Percentiles rank a stretch among this genome's conserved stretches.
These are phyloP conservation scores for Ailurus styani DNA, from an alignment of 2,113 vertebrate genomes.

Conservation along the genomic window DNA sequence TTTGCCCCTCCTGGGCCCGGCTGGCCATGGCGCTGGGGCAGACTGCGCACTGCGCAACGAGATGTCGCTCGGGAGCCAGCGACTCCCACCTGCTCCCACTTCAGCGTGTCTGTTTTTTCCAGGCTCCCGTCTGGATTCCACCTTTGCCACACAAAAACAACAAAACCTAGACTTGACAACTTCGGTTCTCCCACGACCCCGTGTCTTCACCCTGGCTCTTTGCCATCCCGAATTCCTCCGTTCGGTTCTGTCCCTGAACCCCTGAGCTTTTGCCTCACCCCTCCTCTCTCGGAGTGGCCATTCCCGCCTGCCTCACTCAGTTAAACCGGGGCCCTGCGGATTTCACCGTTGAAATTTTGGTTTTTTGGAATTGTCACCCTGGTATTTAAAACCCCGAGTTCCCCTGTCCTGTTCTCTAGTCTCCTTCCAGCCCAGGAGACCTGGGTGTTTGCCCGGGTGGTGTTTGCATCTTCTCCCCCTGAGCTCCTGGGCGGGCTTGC, in stretches of 20 bases:
- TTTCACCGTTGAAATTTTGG: not conserved
- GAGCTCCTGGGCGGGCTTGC: no score
- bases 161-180: no score
- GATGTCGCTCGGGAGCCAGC: fast-evolving
- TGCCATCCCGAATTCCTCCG: no score
- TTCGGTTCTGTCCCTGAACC: not conserved
- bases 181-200: not conserved
- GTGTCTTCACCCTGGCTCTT: not conserved
- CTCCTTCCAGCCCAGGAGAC: not conserved
- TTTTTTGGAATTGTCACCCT: not conserved
- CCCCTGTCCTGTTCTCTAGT: no score
- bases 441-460: not conserved
- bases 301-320: not conserved
- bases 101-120: not conserved
- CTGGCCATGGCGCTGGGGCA: fast-evolving
- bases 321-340: no score
- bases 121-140: not conserved
- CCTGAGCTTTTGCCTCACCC: not conserved
- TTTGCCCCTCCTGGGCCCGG: not conserved
- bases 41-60: fast-evolving
- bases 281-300: fast-evolving
- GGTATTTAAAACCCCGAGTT: not conserved
- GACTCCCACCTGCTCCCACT: fast-evolving
- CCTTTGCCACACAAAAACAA: not conserved
- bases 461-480: not conserved